phyloP scores from a whole-genome alignment of 2,888 invertebrate genomes.

The Lycaena phlaeas region DNA sequence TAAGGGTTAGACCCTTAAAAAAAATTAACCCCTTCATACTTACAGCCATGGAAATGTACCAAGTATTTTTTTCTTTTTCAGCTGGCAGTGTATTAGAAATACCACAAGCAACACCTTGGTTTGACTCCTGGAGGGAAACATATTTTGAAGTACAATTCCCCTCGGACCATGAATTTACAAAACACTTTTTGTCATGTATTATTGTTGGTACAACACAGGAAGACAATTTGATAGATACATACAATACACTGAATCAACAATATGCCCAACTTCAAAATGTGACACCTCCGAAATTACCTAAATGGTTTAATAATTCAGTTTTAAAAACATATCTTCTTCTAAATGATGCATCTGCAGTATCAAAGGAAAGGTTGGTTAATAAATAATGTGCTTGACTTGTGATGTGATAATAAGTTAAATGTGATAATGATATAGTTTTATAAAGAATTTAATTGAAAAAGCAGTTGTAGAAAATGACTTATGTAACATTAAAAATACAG shows the following conservation, averaged over 20 bases:
- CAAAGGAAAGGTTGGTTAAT: constrained; percentile 81
- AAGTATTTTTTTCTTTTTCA: constrained; percentile 32
- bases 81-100: constrained; percentile 76
- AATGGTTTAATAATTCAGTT: constrained; percentile 85
- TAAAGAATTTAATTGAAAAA: no score
- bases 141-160: constrained; percentile 91
- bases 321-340: constrained; percentile 91
- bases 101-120: constrained; percentile 91
- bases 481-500: no score
- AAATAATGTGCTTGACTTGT: no score
- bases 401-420: no score
- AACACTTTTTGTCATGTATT: constrained; percentile 88
- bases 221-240: constrained; percentile 85
- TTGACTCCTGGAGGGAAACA: constrained; percentile 94
- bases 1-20: no score
- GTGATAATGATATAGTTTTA: no score
- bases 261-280: constrained; percentile 85
- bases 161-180: constrained; percentile 96
- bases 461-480: no score
- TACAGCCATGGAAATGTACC: no score
- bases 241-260: constrained; percentile 85
- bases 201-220: constrained; percentile 82
- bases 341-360: constrained; percentile 84
- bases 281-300: constrained; percentile 84
- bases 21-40: no score